phyloP scores from a whole-genome alignment of 2,113 vertebrate genomes.

The Benitochromis conjunctus region DNA sequence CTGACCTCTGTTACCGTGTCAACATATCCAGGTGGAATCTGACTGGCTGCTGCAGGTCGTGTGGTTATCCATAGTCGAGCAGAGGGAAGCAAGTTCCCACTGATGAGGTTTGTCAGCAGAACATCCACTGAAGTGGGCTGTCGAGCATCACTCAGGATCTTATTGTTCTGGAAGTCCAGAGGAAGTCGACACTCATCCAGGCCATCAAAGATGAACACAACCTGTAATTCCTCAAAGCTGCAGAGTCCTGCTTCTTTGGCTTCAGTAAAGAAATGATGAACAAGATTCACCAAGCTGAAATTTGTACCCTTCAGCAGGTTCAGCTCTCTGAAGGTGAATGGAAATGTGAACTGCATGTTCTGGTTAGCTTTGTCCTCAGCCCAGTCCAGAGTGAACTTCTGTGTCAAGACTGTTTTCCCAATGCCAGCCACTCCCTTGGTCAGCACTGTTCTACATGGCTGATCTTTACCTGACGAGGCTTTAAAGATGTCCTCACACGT shows the following conservation, averaged over 20 bases:
- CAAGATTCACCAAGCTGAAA: background rate
- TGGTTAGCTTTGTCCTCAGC: background rate
- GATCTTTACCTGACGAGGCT: background rate
- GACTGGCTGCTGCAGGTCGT: background rate
- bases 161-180: background rate
- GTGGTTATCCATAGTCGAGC: background rate
- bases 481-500: background rate
- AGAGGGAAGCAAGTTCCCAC: background rate
- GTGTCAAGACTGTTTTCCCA: background rate
- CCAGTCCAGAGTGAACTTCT: background rate
- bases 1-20: background rate
- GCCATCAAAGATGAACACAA: background rate
- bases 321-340: background rate
- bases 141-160: background rate
- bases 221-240: background rate
- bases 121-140: background rate
- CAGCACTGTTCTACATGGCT: background rate
- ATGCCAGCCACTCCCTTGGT: background rate
- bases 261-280: background rate
- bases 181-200: background rate
- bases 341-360: background rate
- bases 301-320: background rate
- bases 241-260: background rate
- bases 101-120: background rate
- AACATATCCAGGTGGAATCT: background rate